A percentile compares a stretch with the other conserved stretches of the same genome.
phyloP scores from a whole-genome alignment of 2,888 invertebrate species.

The Oxyteleia sp. region DNA sequence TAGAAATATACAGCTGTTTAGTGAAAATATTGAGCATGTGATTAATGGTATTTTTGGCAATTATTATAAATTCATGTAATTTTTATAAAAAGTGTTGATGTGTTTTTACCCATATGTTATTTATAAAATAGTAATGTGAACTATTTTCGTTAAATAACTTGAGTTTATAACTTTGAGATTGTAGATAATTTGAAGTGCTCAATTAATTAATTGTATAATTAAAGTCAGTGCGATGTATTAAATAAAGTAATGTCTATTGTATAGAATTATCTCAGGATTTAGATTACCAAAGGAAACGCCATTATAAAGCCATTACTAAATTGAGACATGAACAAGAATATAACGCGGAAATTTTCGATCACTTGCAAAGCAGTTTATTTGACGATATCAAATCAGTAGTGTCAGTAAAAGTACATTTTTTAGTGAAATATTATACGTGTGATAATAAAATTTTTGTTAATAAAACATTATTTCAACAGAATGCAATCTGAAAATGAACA shows the following conservation, averaged over 20 bases:
- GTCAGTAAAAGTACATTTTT: constrained; percentile 3
- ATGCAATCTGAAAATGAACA: constrained; percentile 53
- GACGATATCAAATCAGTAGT: constrained; percentile 11
- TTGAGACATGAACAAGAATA: not conserved
- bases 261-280: constrained; percentile 30
- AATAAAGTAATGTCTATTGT: constrained; percentile 1
- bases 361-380: not conserved
- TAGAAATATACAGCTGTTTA: constrained; percentile 35
- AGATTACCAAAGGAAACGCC: constrained; percentile 32
- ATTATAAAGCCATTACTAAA: constrained; percentile 4
- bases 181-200: too few species aligned
- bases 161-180: too few species aligned
- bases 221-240: not conserved
- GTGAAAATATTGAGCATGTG: too few species aligned
- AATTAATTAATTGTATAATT: too few species aligned
- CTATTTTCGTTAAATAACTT: too few species aligned
- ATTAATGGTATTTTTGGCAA: too few species aligned
- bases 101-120: too few species aligned
- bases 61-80: too few species aligned
- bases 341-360: constrained; percentile 11
- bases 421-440: not conserved
- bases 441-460: constrained; percentile 5
- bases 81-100: too few species aligned
- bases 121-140: too few species aligned
- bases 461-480: constrained; percentile 17